Evolutionary conservation across 1,140 invertebrate genomes (phyloP).

Genomic region (Panulirus ornatus): DNA sequence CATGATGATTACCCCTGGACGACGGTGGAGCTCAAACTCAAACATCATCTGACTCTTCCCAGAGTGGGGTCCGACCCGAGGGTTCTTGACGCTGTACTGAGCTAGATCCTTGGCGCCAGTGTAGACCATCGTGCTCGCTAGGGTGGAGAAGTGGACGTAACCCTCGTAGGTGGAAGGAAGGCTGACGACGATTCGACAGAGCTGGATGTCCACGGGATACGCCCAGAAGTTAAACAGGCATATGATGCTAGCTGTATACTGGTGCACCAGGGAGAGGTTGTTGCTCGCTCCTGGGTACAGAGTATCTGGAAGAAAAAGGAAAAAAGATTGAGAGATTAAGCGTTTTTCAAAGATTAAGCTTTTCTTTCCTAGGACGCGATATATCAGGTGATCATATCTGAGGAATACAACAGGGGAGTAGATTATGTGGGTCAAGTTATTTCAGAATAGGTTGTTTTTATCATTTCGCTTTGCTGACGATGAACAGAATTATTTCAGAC

Average conservation of each 20-base stretch:
- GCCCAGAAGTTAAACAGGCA: conserved; percentile 38
- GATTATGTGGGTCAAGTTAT: no score
- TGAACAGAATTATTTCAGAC: no score
- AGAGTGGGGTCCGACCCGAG: background rate
- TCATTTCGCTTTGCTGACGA: no score
- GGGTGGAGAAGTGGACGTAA: background rate
- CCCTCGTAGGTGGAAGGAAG: conserved; percentile 26
- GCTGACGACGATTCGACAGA: conserved; percentile 26
- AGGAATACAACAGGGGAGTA: no score
- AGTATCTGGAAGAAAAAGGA: conserved; percentile 14
- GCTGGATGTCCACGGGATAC: conserved; percentile 51
- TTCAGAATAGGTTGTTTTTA: no score
- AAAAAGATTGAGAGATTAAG: background rate
- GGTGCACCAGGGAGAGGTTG: conserved; percentile 28
- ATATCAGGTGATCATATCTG: no score
- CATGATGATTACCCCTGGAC: conserved; percentile 32
- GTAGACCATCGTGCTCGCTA: background rate
- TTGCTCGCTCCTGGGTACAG: conserved; percentile 28
- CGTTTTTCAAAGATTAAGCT: background rate
- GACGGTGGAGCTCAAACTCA: conserved; percentile 17
- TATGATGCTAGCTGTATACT: conserved; percentile 42
- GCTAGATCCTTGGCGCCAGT: conserved; percentile 21
- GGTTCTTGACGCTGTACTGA: conserved; percentile 19
- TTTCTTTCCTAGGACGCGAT: background rate
- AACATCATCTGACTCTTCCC: conserved; percentile 12